Percentiles rank a stretch among this genome's conserved stretches.
Evolutionary conservation across 2,113 vertebrate genomes (phyloP).

Genomic region (Leptocoma aspasia): DNA sequence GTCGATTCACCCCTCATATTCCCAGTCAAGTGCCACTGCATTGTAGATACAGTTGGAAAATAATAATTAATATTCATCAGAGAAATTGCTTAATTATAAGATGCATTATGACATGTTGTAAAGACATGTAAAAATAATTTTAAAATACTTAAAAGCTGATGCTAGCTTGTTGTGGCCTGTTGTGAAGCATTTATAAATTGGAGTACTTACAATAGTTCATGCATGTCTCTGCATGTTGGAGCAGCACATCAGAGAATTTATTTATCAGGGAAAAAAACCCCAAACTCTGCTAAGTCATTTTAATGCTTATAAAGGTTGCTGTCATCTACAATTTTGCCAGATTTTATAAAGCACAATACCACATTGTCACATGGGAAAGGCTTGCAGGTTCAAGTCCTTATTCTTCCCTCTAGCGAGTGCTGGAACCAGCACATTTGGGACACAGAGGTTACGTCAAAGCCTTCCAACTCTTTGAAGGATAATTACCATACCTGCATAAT

Average conservation of each 20-base stretch:
- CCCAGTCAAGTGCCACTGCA: background rate
- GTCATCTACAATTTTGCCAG: constrained; percentile 13
- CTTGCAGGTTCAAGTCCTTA: constrained; percentile 31
- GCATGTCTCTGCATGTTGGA: constrained; percentile 53
- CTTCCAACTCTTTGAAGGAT: constrained; percentile 58
- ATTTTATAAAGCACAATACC: constrained; percentile 15
- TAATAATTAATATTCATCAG: background rate
- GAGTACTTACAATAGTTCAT: constrained; percentile 37
- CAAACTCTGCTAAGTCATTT: constrained; percentile 27
- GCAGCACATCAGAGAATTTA: constrained; percentile 37
- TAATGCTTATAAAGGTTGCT: background rate
- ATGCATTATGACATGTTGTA: background rate
- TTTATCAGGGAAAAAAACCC: background rate
- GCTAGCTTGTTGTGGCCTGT: constrained; percentile 49
- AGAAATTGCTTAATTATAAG: constrained; percentile 23
- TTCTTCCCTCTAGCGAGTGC: constrained; percentile 34
- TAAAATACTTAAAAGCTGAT: constrained; percentile 40
- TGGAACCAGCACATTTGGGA: constrained; percentile 34
- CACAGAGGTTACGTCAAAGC: constrained; percentile 56
- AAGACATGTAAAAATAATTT: constrained; percentile 24
- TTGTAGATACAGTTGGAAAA: background rate
- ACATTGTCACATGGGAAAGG: constrained; percentile 24
- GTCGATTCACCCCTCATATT: background rate
- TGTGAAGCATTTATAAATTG: constrained; percentile 45
- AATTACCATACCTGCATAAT: constrained; percentile 64